A percentile compares a stretch with the other conserved stretches of the same genome.
These are phyloP conservation scores for Acrocephalus scirpaceus DNA, from an alignment of 2,797 vertebrate genomes.

Conservation along the genomic window DNA sequence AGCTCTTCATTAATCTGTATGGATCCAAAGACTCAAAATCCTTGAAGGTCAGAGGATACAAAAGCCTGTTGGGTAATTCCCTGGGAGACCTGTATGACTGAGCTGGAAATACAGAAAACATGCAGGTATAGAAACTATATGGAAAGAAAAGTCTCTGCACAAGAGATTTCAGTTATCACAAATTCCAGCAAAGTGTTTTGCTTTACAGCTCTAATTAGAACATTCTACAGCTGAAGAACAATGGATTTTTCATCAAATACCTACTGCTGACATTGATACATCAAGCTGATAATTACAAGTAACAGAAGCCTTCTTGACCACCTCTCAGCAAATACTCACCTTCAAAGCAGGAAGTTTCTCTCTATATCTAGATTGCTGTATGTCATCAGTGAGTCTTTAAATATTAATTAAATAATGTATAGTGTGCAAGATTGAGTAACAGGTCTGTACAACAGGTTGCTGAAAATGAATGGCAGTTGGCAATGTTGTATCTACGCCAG, in stretches of 20 bases:
- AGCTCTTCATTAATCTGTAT: background rate
- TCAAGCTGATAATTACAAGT: background rate
- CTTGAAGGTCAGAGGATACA: background rate
- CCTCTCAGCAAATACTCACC: background rate
- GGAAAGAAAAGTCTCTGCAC: background rate
- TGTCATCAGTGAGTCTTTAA: background rate
- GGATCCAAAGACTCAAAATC: background rate
- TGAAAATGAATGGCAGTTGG: background rate
- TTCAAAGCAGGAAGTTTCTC: conserved; percentile 10
- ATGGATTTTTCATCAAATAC: background rate
- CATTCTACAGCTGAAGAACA: background rate
- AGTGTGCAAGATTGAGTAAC: background rate
- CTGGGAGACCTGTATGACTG: background rate
- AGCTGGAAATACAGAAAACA: background rate
- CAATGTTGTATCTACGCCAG: background rate
- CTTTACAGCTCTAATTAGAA: background rate
- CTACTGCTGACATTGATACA: background rate
- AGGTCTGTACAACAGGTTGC: background rate
- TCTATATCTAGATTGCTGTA: background rate
- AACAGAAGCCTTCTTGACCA: background rate
- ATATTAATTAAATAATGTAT: background rate
- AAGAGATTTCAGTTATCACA: background rate
- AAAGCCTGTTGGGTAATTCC: background rate
- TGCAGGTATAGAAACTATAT: background rate
- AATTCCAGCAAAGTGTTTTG: background rate